Base-by-base conservation (phyloP, 2,888 invertebrate genomes). In the Pachycephus smyrnensis region DNA sequence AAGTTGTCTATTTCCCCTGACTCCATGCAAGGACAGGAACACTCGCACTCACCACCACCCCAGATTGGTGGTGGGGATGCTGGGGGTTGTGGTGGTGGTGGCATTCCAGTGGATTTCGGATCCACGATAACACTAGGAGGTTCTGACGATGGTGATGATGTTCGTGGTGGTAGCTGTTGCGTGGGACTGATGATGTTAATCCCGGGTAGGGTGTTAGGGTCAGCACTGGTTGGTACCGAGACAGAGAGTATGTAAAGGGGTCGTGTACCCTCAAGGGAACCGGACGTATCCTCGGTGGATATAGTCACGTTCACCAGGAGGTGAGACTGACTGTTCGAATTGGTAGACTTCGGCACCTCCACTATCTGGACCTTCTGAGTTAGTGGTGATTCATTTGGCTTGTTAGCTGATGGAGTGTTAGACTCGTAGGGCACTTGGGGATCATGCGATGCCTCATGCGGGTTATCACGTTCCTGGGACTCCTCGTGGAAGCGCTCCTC, bases 291-390 rank as follows among this genome's bases (percentile, higher is more conserved):
- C 87, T 96, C 96, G 73, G 96, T 95, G 80, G 95, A 94, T 87
- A 97, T 96, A 12, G 97, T 96, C 84, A 97, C 93, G 92, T 97
- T 97, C 81, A 97, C 95, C 84, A 96, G 92, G 86, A 97, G 94
- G 86, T 95, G 94, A 91, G 82, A 3, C 80, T 84, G 77, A 80
- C 73, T 30, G 80, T 80, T 0, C 76, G 32, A 11, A 75, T 15
- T 1, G 80, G 36, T 15, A 37, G 74, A 30, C 73, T 87, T 82
- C 33, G 92, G 92, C 31, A 92, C 88, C 80, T 92, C 87, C 74
- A 92, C 87, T 77, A 92, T 80, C 82, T 89, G 89, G 76, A 90
- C 85, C 82, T 87, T 87, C 75, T 88, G 68, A 73, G 71, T 78
- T 75, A 77, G 55, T 55, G 35, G 76, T 31, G 23, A 73, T 68